Evolutionary conservation across 2,113 vertebrate genomes (phyloP), one percentile per base, ranked within the genome.

Genomic region (Chamaea fasciata): DNA sequence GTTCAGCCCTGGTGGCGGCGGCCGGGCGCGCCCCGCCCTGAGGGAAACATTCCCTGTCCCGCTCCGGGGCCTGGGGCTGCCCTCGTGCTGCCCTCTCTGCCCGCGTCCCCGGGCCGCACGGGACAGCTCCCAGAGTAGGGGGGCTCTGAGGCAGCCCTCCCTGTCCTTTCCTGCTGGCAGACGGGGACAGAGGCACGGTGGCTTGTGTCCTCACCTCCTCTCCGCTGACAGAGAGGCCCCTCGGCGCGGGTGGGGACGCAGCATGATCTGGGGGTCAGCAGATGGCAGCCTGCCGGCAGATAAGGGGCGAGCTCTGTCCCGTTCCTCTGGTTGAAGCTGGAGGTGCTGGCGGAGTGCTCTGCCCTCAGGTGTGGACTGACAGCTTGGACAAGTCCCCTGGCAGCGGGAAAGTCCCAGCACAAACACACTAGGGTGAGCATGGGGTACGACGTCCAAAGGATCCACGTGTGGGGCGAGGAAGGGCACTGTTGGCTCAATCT

Each of bases 71-170:
- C 9, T 0, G 2, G 16, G 13, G 6, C 13, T 23, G 44, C 9
- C 4, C 12, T 12, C 3, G 0, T 5, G 22, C 11, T 4, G 9
- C 10, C 27, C 0, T 4, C 6, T 13, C 6, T 8, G 19, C 2
- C 30, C 12, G 4, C 7, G 9, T 52, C 15, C 33, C 64, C 5
- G n/a, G 46, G 22, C 2, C 17, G 6, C 39, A 9, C 7, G 8
- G 37, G 30, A 19, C 6, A 2, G 4, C 19, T 63, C 3, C 20
- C 4, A 2, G 33, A 21, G 70, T 0, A n/a, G 35, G 3, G 37
- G 42, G 21, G 18, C 31, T 8, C 6, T 11, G 64, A 26, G 62
- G 1, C 39, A 16, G 11, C n/a, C 11, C 16, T 52, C 9, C 18
- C 24, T 7, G 39, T 2, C 8, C 13, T 17, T 30, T 23, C 15